Base-by-base conservation (phyloP, 1,140 invertebrate species). In the Scaptomyza montana region DNA sequence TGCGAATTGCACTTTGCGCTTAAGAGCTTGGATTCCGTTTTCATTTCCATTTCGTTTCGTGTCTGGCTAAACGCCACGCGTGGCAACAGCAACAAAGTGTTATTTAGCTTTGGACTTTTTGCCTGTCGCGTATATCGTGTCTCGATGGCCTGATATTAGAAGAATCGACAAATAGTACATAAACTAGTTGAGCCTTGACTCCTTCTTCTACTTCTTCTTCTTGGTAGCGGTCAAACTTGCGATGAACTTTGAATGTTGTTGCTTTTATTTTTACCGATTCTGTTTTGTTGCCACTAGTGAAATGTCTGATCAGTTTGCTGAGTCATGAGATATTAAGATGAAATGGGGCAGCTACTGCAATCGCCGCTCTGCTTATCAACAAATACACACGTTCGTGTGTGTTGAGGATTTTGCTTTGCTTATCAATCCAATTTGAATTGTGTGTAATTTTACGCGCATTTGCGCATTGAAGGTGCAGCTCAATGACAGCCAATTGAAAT, bases 1-100 rank as follows among this genome's bases (percentile, higher is more conserved):
- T 60, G n/a, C 25, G 55, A 81, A 70, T 69, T 69, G 84, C 72
- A 89, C 79, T 86, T 86, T 82, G 70, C 68, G 82, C 76, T 61
- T 45, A 59, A 53, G 62, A 53, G 63, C 74, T 60, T 51, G 66
- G 51, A 72, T 69, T 71, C 76, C 54, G 55, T 62, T 63, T 73
- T 61, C 64, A 78, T 77, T 74, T 50, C 78, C 81, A 82, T 73
- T 77, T 79, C 72, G 61, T 64, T 82, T 54, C 47, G 69, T 36
- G 33, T 65, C 39, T 59, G 28, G 41, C 9, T 30, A 65, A 70
- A 66, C 73, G 55, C 47, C 69, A 69, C 76, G 76, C 67, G 76
- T 84, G 73, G 77, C 80, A 78, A 72, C 69, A 72, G 64, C 63
- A 67, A 67, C 66, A 47, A 47, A 50, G 50, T 49, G 16, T 12